These are phyloP conservation scores for Drosophila atroscutellata DNA, from an alignment of 2,888 invertebrate species.

Conservation along the genomic window DNA sequence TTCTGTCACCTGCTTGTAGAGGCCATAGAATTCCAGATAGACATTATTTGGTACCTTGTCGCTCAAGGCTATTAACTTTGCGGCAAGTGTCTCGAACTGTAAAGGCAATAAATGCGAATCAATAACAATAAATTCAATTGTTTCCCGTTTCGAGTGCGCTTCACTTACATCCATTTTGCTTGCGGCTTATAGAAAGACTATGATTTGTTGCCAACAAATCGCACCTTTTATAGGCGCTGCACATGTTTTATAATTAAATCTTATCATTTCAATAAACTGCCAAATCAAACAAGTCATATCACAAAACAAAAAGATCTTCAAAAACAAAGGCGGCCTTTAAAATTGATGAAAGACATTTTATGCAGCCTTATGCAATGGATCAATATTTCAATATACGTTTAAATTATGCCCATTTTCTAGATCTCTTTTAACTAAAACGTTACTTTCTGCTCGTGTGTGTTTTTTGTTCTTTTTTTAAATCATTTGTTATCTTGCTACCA, in stretches of 20 bases:
- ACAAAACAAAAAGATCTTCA: conserved; percentile 72
- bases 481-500: conserved; percentile 58
- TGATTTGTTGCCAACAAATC: conserved; percentile 33
- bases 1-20: conserved; percentile 92
- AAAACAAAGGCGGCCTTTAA: neutral
- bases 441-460: conserved; percentile 4
- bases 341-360: conserved; percentile 19
- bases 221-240: conserved; percentile 56
- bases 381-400: neutral
- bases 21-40: conserved; percentile 92
- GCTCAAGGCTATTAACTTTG: conserved; percentile 88
- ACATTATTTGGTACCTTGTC: conserved; percentile 91
- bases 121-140: neutral
- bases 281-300: neutral
- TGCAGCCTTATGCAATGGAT: conserved; percentile 4
- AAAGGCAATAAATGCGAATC: conserved; percentile 8
- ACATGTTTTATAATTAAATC: conserved; percentile 57
- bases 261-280: conserved; percentile 37
- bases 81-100: conserved; percentile 65
- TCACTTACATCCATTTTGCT: conserved; percentile 68
- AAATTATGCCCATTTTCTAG: neutral
- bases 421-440: conserved; percentile 28
- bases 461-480: conserved; percentile 11
- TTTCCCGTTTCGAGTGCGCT: neutral
- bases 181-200: conserved; percentile 52